Base-by-base conservation (phyloP, 1,140 invertebrate species). In the Drosophila oshimai region DNA sequence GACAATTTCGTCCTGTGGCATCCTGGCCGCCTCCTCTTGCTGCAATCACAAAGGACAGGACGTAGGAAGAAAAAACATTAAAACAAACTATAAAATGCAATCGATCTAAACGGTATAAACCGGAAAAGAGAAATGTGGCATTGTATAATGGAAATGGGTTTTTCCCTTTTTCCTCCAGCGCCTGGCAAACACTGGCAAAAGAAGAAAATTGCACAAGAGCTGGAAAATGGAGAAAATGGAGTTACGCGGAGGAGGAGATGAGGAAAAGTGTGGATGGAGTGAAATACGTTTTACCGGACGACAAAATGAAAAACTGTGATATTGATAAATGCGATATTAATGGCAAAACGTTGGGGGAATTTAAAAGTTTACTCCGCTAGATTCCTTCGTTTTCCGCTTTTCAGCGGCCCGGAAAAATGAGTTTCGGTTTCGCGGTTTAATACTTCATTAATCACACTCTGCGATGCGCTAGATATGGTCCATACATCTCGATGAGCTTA, bases 41-140 rank as follows among this genome's bases (percentile, higher is more conserved):
- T 29, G 61, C 58, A 47, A 49, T 65, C 61, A 64, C 61, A 64
- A 65, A 64, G 42, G 47, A 49, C 54, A 75, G 39, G 36, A 67
- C 12, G 46, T 20, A 50, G 60, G 15, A 44, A 47, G 45, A 55
- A 69, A 71, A 77, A 75, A 80, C 81, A 86, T 86, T 86, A 86
- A 84, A 86, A 86, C 75, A 79, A 86, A 80, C 80, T 86, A 86
- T 84, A 86, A 84, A 86, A 84, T 84, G 80, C 80, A 86, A 84
- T 84, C 80, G 80, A 84, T 84, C 80, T 84, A 84, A 86, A 84
- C 50, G 67, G 67, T 86, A 86, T 80, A 86, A 84, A 79, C 80
- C 75, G 80, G 77, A 86, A 83, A 86, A 60, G 49, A 84, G 61
- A 69, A 86, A 86, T 86, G 71, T 75, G 80, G 55, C 80, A 86